Evolutionary conservation across 2,888 invertebrate genomes (phyloP).

Genomic region (Rotaria macrura): DNA sequence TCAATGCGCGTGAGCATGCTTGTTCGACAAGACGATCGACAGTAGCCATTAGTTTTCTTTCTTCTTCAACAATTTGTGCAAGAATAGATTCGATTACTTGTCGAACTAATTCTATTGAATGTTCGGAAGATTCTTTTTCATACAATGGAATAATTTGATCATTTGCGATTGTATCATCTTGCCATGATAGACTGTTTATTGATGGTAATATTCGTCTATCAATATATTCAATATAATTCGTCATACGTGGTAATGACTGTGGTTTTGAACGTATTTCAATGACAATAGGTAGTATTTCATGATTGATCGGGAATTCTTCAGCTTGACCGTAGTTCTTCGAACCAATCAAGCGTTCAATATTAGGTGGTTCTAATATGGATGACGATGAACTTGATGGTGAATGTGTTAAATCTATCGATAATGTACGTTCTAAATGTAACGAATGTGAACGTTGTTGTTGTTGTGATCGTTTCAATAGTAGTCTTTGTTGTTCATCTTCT

Average conservation of each 20-base stretch:
- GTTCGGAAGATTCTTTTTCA: neutral
- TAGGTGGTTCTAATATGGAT: neutral
- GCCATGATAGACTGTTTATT: slow-evolving; percentile 44
- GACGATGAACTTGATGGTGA: neutral
- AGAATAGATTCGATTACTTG: slow-evolving; percentile 12
- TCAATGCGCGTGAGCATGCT: neutral
- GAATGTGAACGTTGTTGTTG: neutral
- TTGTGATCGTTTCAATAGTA: neutral
- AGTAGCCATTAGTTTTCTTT: neutral
- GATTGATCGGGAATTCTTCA: too few species aligned
- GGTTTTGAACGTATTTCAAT: neutral
- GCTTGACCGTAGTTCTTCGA: neutral
- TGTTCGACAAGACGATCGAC: slow-evolving; percentile 15
- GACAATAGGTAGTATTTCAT: neutral
- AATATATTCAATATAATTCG: slow-evolving; percentile 22
- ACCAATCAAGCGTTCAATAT: neutral
- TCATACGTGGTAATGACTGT: slow-evolving; percentile 27
- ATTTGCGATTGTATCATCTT: slow-evolving; percentile 41
- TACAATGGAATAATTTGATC: neutral
- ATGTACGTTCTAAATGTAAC: neutral
- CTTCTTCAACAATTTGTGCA: slow-evolving; percentile 11
- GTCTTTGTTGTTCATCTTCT: neutral
- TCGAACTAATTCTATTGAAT: neutral
- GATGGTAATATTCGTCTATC: slow-evolving; percentile 44
- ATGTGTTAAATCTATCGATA: neutral